Evolutionary conservation across 2,113 vertebrate genomes (phyloP).

Genomic region (Semnornis frantzii): DNA sequence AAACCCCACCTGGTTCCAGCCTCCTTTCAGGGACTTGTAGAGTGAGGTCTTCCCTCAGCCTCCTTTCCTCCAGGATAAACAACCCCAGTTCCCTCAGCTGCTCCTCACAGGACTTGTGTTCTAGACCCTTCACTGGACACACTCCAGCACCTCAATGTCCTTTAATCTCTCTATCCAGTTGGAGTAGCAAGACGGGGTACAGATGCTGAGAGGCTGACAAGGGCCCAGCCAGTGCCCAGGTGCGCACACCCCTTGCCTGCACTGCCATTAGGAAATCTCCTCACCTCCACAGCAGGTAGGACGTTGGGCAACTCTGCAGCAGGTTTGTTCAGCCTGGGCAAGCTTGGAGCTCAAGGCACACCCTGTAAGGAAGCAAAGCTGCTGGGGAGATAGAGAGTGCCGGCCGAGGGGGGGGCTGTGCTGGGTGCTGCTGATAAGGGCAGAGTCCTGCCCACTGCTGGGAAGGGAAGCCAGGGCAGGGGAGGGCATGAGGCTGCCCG

Average conservation of each 20-base stretch:
- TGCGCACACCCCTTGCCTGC: not conserved
- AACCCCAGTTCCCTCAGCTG: not conserved
- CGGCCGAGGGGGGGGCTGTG: rapidly evolving
- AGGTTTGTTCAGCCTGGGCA: not conserved
- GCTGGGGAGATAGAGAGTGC: not conserved
- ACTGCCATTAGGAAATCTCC: not conserved
- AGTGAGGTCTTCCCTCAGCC: not conserved
- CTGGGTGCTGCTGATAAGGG: not conserved
- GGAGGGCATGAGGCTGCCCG: rapidly evolving
- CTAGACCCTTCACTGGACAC: not conserved
- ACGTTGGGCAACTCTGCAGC: not conserved
- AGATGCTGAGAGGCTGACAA: rapidly evolving
- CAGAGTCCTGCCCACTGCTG: not conserved
- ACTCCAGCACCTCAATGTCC: not conserved
- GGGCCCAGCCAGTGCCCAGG: rapidly evolving
- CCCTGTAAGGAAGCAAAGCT: not conserved
- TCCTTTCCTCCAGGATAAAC: not conserved
- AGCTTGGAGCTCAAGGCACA: not conserved
- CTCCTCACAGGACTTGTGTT: not conserved
- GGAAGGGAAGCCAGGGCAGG: not conserved
- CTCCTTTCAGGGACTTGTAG: not conserved
- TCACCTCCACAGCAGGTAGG: not conserved
- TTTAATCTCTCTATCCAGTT: rapidly evolving
- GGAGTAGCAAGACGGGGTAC: rapidly evolving
- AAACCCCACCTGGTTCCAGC: not conserved